Evolutionary conservation across 2,797 vertebrate genomes (phyloP).

Genomic region (Gallinago stenura): DNA sequence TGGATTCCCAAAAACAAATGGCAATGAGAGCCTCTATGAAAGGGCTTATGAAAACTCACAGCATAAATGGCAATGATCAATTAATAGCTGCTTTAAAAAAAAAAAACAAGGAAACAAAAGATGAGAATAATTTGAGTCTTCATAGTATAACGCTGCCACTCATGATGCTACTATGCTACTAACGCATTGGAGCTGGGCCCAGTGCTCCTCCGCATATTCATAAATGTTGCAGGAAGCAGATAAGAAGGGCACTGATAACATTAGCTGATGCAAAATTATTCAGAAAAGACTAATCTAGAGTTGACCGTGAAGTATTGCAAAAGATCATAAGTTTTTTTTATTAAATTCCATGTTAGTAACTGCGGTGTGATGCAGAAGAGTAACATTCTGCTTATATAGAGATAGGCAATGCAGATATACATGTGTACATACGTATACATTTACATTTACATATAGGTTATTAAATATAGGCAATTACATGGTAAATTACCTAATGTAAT

Average conservation of each 20-base stretch:
- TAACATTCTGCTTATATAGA: not conserved
- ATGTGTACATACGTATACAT: rapidly evolving
- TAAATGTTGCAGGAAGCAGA: not conserved
- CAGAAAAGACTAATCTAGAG: not conserved
- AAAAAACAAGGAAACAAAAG: not conserved
- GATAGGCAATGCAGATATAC: not conserved
- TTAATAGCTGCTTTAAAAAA: not conserved
- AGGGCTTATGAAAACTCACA: not conserved
- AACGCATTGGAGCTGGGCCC: not conserved
- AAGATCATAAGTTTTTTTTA: not conserved
- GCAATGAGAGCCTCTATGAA: not conserved
- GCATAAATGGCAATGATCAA: not conserved
- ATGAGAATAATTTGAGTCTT: not conserved
- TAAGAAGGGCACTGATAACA: not conserved
- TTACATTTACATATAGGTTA: not conserved
- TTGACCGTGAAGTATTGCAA: not conserved
- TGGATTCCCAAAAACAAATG: not conserved
- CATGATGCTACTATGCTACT: not conserved
- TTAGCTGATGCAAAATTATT: not conserved
- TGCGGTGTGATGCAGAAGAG: not conserved
- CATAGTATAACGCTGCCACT: not conserved
- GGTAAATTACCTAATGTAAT: not conserved
- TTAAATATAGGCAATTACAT: not conserved
- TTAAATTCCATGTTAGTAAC: not conserved
- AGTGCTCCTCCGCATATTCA: not conserved